phyloP scores from a whole-genome alignment of 1,140 invertebrate species.

The Chelonus insularis region DNA sequence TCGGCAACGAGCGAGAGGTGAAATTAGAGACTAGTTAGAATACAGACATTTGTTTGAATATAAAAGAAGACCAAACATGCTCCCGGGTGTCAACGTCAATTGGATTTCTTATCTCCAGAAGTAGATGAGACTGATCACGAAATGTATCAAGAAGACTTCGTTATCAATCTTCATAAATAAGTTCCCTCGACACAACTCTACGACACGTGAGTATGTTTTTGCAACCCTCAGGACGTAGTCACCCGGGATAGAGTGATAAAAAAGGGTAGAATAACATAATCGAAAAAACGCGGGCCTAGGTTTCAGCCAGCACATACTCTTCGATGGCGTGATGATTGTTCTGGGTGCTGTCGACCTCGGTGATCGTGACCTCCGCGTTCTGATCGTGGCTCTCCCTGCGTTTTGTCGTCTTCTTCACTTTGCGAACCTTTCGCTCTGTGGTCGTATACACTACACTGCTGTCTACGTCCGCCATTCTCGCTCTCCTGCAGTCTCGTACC shows the following conservation, averaged over 20 bases:
- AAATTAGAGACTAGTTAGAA: background rate
- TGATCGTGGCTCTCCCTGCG: constrained; percentile 73
- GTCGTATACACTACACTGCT: constrained; percentile 80
- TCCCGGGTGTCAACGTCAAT: no score
- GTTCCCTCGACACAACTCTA: background rate
- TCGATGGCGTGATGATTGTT: constrained; percentile 66
- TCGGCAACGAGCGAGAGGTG: background rate
- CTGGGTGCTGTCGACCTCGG: constrained; percentile 76
- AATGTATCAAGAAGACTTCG: no score
- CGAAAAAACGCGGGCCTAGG: constrained; percentile 28
- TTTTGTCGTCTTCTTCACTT: constrained; percentile 85
- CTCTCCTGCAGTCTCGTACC: constrained; percentile 11
- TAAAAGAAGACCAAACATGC: no score
- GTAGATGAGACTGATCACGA: no score
- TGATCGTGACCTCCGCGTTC: constrained; percentile 77
- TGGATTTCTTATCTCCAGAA: no score
- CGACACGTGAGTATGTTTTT: background rate
- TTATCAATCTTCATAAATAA: no score
- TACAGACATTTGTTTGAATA: no score
- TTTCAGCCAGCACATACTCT: constrained; percentile 77
- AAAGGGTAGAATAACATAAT: background rate
- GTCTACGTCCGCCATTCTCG: constrained; percentile 81
- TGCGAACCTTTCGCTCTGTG: constrained; percentile 83
- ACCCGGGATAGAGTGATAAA: constrained; percentile 12
- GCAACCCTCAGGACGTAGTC: background rate